phyloP scores from a whole-genome alignment of 2,888 invertebrate genomes.

The Lasiommata megera region DNA sequence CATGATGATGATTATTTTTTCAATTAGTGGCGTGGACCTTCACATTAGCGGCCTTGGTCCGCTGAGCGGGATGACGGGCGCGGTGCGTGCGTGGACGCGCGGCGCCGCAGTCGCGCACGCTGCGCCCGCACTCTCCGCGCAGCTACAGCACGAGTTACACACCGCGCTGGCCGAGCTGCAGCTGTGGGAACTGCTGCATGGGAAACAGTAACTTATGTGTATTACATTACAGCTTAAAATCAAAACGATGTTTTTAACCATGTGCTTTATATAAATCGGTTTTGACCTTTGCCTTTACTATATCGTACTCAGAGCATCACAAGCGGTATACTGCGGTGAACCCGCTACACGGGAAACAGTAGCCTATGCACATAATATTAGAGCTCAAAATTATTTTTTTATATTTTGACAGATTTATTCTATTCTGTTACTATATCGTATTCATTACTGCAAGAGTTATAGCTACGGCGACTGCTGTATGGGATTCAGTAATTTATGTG shows the following conservation, averaged over 20 bases:
- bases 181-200: slow-evolving; percentile 60
- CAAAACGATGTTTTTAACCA: too few species aligned
- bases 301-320: too few species aligned
- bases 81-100: slow-evolving; percentile 44
- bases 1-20: too few species aligned
- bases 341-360: background rate
- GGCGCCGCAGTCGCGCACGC: slow-evolving; percentile 46
- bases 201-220: slow-evolving; percentile 35
- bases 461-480: background rate
- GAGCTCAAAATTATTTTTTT: background rate
- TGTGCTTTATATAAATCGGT: too few species aligned
- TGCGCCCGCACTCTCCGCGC: slow-evolving; percentile 54
- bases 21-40: slow-evolving; percentile 68
- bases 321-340: too few species aligned
- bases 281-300: too few species aligned
- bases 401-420: too few species aligned
- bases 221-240: background rate
- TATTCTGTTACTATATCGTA: too few species aligned
- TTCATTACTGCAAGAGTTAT: background rate
- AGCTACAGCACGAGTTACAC: slow-evolving; percentile 57
- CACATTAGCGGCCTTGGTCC: slow-evolving; percentile 73
- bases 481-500: background rate
- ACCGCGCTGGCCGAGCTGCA: slow-evolving; percentile 60
- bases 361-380: background rate
- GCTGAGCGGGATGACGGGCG: slow-evolving; percentile 54